Percentiles rank a stretch among this genome's conserved stretches.
phyloP scores from a whole-genome alignment of 2,797 vertebrate genomes.

The Catamblyrhynchus diadema region DNA sequence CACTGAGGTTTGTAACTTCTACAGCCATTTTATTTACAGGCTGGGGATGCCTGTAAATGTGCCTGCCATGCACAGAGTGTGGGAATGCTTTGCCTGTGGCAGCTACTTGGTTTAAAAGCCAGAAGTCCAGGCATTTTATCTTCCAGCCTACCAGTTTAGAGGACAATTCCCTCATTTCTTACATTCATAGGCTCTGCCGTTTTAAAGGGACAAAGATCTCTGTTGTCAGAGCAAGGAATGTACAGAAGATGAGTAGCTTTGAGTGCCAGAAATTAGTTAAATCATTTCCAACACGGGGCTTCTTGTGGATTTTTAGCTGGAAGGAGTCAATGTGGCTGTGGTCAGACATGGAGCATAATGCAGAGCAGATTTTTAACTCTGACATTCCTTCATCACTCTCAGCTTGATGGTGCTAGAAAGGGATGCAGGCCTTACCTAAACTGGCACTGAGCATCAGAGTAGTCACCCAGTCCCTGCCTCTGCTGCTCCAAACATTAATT shows the following conservation, averaged over 20 bases:
- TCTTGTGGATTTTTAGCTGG: conserved; percentile 37
- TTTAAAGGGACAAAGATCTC: conserved; percentile 28
- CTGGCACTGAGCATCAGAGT: background rate
- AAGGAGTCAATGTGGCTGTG: conserved; percentile 21
- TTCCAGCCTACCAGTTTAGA: background rate
- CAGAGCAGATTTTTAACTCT: conserved; percentile 29
- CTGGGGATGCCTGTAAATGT: background rate
- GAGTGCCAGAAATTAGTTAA: conserved; percentile 22
- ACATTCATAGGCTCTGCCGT: background rate
- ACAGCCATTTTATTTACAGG: background rate
- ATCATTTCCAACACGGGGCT: background rate
- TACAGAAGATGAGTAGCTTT: conserved; percentile 13
- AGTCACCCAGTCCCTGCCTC: background rate
- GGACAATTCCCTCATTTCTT: background rate
- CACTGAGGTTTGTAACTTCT: background rate
- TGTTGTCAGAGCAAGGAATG: background rate
- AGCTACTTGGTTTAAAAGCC: background rate
- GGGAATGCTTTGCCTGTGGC: background rate
- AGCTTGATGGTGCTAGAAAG: background rate
- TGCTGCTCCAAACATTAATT: background rate
- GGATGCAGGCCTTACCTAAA: background rate
- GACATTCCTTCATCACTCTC: background rate
- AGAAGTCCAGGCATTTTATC: background rate
- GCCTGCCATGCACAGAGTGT: background rate
- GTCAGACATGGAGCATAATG: background rate